Conservation (phyloP, 2,113 vertebrate genomes). For the Microtus richardsoni region DNA sequence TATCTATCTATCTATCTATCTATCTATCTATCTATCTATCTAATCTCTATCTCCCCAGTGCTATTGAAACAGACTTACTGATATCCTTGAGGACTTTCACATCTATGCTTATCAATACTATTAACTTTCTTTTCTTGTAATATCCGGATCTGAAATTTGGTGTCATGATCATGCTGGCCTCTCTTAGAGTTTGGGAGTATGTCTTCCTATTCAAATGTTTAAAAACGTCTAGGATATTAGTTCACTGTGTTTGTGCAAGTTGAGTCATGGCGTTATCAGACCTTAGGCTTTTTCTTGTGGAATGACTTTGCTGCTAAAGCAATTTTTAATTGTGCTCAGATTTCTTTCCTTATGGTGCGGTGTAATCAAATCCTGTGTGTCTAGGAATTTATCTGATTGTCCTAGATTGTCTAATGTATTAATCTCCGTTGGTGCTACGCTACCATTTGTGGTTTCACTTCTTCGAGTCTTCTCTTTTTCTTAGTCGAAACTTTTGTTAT, state of each 20-base stretch:
- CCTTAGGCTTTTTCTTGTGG: background rate
- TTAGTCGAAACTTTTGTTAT: background rate
- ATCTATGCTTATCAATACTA: background rate
- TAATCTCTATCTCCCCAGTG: background rate
- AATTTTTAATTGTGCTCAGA: background rate
- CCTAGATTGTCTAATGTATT: background rate
- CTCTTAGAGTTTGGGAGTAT: background rate
- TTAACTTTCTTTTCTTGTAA: background rate
- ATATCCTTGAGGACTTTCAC: background rate
- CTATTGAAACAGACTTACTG: background rate
- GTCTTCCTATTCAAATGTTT: background rate
- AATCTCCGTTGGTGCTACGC: background rate
- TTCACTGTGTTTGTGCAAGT: background rate
- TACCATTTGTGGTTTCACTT: background rate
- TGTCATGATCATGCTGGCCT: background rate
- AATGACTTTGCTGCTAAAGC: background rate
- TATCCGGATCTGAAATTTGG: background rate
- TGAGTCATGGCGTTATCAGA: background rate
- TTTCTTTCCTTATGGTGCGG: background rate
- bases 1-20: background rate
- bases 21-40: background rate
- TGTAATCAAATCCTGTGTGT: background rate
- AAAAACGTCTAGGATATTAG: background rate
- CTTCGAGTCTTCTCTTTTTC: background rate
- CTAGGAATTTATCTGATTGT: background rate